Conservation (phyloP, 2,888 invertebrate genomes). For the Trisateles emortualis region DNA sequence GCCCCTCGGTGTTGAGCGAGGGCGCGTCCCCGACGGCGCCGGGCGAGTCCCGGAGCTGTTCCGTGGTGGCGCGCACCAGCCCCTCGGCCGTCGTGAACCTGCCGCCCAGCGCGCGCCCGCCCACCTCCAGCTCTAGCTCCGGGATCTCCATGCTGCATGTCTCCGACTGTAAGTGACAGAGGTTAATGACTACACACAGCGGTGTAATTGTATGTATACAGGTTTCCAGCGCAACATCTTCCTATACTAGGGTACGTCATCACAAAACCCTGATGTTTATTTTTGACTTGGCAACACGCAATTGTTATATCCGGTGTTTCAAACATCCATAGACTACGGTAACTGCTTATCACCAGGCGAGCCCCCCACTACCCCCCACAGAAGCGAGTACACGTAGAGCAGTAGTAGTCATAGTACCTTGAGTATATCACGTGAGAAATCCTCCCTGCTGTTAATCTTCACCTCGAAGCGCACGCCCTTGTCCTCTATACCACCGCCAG, state of each 20-base stretch:
- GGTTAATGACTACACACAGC: no score
- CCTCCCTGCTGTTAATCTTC: constrained; percentile 89
- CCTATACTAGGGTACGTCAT: no score
- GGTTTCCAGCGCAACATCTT: no score
- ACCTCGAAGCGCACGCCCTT: constrained; percentile 93
- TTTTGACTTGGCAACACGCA: no score
- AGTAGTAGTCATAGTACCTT: no score
- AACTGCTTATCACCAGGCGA: no score
- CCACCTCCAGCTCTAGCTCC: constrained; percentile 95
- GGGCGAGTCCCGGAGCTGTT: constrained; percentile 90
- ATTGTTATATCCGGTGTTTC: no score
- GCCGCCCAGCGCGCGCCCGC: constrained; percentile 94
- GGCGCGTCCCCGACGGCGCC: constrained; percentile 91
- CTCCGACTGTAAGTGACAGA: constrained; percentile 81
- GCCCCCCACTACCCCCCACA: no score
- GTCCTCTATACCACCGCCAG: constrained; percentile 95
- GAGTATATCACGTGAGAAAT: constrained; percentile 96
- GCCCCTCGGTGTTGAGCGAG: constrained; percentile 62
- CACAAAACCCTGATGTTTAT: no score
- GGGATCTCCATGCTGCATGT: constrained; percentile 87
- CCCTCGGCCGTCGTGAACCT: constrained; percentile 99
- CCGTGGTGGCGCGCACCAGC: constrained; percentile 89
- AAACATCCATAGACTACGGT: no score
- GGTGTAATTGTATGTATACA: no score
- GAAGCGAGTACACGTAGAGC: background rate